Base-by-base conservation (phyloP, 2,113 vertebrate species). In the Brachyhypopomus occidentalis region DNA sequence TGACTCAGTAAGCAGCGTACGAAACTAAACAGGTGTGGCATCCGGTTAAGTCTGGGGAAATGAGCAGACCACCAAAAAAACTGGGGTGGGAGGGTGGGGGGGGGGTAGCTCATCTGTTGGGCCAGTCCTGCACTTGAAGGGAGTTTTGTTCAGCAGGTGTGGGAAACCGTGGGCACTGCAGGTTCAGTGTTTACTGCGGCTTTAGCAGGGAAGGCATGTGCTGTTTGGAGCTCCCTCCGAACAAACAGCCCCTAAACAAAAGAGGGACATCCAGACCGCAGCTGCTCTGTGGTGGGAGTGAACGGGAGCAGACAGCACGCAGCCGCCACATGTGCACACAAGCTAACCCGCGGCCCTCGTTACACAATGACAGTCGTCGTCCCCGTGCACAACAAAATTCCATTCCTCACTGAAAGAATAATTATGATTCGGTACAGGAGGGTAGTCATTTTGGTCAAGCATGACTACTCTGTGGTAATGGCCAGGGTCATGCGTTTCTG, bases 271-370 rank as follows among this genome's bases (percentile, higher is more conserved):
- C 82, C 75, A 75, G 11, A 78, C 82, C 88, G 83, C 88, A 92
- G 84, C 36, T 85, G 84, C 38, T 63, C 79, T 70, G 84, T 88
- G 87, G 86, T 87, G 89, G 87, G 89, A 89, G 86, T 84, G 48
- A 73, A 62, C 84, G 75, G 69, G 62, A 87, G 88, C 38, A 45
- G 63, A 45, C 59, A 56, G 59, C 58, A 72, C 83, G 81, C 77
- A 77, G 85, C 75, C 82, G 60, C 79, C 88, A 75, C 78, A 58
- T 56, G 30, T 30, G 79, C 86, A 84, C 82, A 83, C 79, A 82
- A 76, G 55, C 58, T 45, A 86, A 89, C 78, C 86, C 81, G 41
- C 85, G 66, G 83, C 75, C 84, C 59, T 66, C 48, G 77, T 84
- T 82, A 84, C 74, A 88, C 84, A 91, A 89, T 63, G 77, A 86